Base-by-base conservation (phyloP, 2,888 invertebrate species). In the Epiblema foenella region DNA sequence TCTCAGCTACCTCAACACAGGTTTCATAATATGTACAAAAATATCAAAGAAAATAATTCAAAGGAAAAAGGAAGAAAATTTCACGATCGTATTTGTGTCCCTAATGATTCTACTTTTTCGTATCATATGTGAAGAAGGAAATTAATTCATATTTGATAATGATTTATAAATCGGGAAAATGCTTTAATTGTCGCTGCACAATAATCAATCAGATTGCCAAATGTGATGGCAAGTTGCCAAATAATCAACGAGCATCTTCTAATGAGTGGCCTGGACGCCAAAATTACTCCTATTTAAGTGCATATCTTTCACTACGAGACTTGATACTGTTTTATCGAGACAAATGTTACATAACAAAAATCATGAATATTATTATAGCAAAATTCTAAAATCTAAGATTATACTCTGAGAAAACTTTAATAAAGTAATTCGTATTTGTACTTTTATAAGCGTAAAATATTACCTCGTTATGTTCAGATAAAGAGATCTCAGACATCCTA, bases 11-110 rank as follows among this genome's bases (percentile, higher is more conserved):
- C 68, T 68, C 58, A 57, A 63, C 20, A 54, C 49, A 33, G 29
- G 62, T 46, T 63, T 56, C 56, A 46, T 42, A 69, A 60, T 52
- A 65, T 46, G 54, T 60, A 54, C 59, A 58, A 70, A 58, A 70
- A 70, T 70, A 70, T 66, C 70, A 70, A 70, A 70, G 65, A 56
- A 66, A 59, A 65, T 69, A 52, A 59, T 66, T 66, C 59, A 70
- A 70, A 70, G 65, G 42, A 58, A 39, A 59, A 59, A 33, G 69
- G 51, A 65, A 54, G 17, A 42, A 59, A 10, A 29, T 59, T 52
- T 64, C 46, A 15, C 57, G 52, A 51, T 59, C 39, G 18, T 59
- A 59, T 33, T 52, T 69, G 42, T 62, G 17, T 54, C 42, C 33
- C 54, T 66, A 70, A 70, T 59, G 65, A 70, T 24, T 63, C 46